Conservation (phyloP, 2,888 invertebrate genomes). For the Bugulina stolonifera region DNA sequence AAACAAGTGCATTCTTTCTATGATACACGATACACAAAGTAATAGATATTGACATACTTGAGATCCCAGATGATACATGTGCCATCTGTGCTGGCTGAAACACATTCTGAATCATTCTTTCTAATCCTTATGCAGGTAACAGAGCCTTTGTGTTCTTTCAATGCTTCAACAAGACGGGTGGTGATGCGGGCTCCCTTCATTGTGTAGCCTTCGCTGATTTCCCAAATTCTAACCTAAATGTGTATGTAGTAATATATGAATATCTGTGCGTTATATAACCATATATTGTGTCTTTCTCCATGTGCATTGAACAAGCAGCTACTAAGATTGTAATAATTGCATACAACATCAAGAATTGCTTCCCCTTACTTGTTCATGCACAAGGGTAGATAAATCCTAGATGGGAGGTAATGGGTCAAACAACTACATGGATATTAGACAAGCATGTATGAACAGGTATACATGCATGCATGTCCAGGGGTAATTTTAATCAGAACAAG, state of each 20-base stretch:
- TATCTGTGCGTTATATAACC: too few relatives aligned
- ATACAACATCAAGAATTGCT: too few relatives aligned
- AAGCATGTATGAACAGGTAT: neutral
- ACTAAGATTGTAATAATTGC: too few relatives aligned
- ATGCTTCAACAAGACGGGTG: constrained; percentile 36
- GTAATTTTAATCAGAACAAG: too few relatives aligned
- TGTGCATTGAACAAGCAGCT: too few relatives aligned
- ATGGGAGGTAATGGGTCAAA: too few relatives aligned
- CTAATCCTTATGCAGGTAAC: constrained; percentile 76
- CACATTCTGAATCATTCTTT: constrained; percentile 70
- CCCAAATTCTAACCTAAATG: constrained; percentile 45
- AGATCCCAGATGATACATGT: constrained; percentile 91
- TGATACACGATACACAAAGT: too few relatives aligned
- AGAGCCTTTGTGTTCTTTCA: constrained; percentile 86
- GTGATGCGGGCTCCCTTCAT: constrained; percentile 31
- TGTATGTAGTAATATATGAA: neutral
- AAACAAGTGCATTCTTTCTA: too few relatives aligned
- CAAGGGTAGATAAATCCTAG: too few relatives aligned
- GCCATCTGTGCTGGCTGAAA: constrained; percentile 84
- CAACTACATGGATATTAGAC: too few relatives aligned
- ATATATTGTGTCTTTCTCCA: too few relatives aligned
- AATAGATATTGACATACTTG: constrained; percentile 56
- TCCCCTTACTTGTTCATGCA: too few relatives aligned
- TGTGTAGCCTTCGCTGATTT: constrained; percentile 32
- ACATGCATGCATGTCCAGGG: neutral